Evolutionary conservation across 2,113 vertebrate genomes (phyloP).

Genomic region (Spheniscus mendiculus): DNA sequence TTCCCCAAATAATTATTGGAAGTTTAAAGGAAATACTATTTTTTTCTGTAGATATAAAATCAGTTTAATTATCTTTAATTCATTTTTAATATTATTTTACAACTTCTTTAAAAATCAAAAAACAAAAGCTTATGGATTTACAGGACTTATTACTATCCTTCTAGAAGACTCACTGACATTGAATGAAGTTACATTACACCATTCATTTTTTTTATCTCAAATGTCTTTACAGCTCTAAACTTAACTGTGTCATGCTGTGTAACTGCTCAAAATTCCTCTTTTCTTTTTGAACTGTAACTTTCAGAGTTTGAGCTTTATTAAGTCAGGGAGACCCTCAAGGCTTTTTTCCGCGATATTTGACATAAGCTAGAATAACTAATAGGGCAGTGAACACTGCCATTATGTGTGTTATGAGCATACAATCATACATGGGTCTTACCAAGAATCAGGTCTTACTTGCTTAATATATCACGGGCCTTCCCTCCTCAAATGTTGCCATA

Average conservation of each 20-base stretch:
- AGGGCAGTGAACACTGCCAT: background rate
- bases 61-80: background rate
- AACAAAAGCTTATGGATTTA: background rate
- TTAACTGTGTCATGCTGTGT: too few species aligned
- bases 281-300: background rate
- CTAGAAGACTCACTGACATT: background rate
- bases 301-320: background rate
- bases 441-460: background rate
- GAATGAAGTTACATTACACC: background rate
- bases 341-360: background rate
- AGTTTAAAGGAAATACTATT: background rate
- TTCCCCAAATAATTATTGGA: background rate
- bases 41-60: background rate
- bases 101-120: background rate
- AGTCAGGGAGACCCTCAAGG: background rate
- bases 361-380: background rate
- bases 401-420: background rate
- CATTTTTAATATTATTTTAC: background rate
- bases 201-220: background rate
- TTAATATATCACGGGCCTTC: background rate
- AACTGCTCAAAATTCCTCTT: background rate
- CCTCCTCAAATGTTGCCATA: slow-evolving; percentile 63
- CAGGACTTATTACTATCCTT: background rate
- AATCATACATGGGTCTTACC: background rate
- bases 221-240: background rate